Percentiles rank a stretch among this genome's conserved stretches.
Evolutionary conservation across 2,113 vertebrate species (phyloP).

Genomic region (Colaptes auratus): DNA sequence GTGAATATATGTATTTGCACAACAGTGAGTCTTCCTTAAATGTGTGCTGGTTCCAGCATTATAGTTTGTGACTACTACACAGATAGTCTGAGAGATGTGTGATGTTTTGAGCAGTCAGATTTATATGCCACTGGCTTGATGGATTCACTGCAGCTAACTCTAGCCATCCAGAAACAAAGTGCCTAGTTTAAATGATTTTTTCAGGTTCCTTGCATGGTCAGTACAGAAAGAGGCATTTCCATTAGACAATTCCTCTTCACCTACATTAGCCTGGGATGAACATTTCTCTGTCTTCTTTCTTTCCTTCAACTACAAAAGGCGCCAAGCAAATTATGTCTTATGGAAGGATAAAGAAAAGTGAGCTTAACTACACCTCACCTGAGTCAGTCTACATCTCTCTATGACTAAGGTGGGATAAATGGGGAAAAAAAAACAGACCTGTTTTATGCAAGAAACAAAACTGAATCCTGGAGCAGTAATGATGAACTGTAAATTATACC

Average conservation of each 20-base stretch:
- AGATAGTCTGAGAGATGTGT: background rate
- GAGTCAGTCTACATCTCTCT: background rate
- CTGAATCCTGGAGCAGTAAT: background rate
- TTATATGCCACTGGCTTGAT: background rate
- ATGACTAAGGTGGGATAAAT: background rate
- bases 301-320: background rate
- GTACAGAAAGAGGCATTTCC: background rate
- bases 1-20: background rate
- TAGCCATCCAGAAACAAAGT: background rate
- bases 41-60: background rate
- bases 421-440: background rate
- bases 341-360: background rate
- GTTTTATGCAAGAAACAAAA: background rate
- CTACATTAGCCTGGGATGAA: background rate
- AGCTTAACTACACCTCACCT: background rate
- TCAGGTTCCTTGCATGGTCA: background rate
- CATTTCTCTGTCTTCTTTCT: background rate
- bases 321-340: background rate
- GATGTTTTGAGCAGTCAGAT: background rate
- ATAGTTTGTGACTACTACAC: background rate
- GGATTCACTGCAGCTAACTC: background rate
- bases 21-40: background rate
- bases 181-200: rapidly evolving
- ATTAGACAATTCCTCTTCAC: background rate
- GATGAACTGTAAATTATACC: background rate